Evolutionary conservation across 2,888 invertebrate genomes (phyloP).

Genomic region (Ochropacha duplaris): DNA sequence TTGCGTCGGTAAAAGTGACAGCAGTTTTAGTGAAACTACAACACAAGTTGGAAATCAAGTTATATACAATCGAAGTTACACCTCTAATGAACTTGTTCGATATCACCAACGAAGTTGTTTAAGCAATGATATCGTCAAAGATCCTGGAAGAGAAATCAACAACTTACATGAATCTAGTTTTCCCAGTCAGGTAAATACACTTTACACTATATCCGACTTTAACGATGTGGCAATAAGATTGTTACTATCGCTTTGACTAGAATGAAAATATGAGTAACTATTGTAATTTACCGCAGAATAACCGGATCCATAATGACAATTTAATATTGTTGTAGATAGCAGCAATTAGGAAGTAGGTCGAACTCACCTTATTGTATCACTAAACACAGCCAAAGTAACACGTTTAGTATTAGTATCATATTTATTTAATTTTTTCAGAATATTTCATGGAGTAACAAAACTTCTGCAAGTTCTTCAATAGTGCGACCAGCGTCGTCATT

Average conservation of each 20-base stretch:
- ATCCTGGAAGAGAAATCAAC: conserved; percentile 55
- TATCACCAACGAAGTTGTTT: conserved; percentile 60
- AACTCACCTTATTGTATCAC: conserved; percentile 49
- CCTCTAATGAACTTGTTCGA: conserved; percentile 56
- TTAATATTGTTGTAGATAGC: conserved; percentile 64
- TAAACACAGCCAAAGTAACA: conserved; percentile 37
- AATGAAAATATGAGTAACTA: conserved; percentile 21
- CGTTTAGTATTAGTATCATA: conserved; percentile 28
- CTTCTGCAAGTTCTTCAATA: conserved; percentile 37
- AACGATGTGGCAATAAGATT: conserved; percentile 21
- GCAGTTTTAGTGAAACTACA: conserved; percentile 40
- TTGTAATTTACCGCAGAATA: conserved; percentile 64
- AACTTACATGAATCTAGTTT: conserved; percentile 64
- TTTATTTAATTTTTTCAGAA: conserved; percentile 52
- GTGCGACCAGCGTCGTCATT: conserved; percentile 46
- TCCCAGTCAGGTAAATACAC: conserved; percentile 60
- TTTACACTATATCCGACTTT: conserved; percentile 39
- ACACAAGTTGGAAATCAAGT: conserved; percentile 52
- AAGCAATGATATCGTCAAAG: conserved; percentile 51
- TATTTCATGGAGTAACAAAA: conserved; percentile 55
- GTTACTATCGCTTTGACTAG: conserved; percentile 15
- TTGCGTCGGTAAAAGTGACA: conserved; percentile 47
- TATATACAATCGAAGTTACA: conserved; percentile 56
- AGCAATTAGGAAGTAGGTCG: conserved; percentile 62
- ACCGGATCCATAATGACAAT: conserved; percentile 74